phyloP scores from a whole-genome alignment of 2,888 invertebrate genomes.

The Metopia argyrocephala region DNA sequence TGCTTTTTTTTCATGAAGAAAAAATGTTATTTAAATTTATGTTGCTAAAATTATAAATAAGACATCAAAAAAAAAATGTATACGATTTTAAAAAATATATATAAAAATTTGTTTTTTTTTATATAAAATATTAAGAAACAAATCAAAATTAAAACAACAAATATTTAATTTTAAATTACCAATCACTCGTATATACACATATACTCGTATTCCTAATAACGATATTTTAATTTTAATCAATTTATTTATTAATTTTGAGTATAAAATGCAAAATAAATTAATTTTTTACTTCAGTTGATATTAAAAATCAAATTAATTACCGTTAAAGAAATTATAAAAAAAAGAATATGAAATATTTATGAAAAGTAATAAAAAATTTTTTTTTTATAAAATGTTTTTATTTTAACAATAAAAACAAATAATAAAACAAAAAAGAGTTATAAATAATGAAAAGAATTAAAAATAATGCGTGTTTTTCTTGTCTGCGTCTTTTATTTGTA shows the following conservation, averaged over 20 bases:
- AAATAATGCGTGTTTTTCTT: conserved; percentile 55
- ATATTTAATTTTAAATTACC: conserved; percentile 3
- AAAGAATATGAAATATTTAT: background rate
- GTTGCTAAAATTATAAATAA: background rate
- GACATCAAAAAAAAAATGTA: conserved; percentile 28
- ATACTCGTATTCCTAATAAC: conserved; percentile 23
- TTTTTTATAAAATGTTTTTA: conserved; percentile 41
- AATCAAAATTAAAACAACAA: conserved; percentile 46
- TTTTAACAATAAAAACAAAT: conserved; percentile 41
- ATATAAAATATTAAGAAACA: conserved; percentile 15
- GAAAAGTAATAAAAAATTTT: conserved; percentile 39
- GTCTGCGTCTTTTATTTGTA: conserved; percentile 30
- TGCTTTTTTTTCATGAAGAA: too few relatives aligned
- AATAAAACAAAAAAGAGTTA: conserved; percentile 1
- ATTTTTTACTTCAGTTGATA: background rate
- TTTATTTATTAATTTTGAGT: conserved; percentile 57
- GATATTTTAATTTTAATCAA: conserved; percentile 38
- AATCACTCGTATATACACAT: background rate
- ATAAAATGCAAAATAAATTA: conserved; percentile 35
- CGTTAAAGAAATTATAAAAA: conserved; percentile 15
- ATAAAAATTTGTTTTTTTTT: conserved; percentile 40
- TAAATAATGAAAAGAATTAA: conserved; percentile 15
- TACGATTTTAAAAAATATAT: conserved; percentile 58
- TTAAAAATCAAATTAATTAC: conserved; percentile 12
- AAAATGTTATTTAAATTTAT: background rate